Evolutionary conservation across 2,797 vertebrate species (phyloP), one percentile per base, ranked within the genome.

Genomic region (Sebastes vulpes): DNA sequence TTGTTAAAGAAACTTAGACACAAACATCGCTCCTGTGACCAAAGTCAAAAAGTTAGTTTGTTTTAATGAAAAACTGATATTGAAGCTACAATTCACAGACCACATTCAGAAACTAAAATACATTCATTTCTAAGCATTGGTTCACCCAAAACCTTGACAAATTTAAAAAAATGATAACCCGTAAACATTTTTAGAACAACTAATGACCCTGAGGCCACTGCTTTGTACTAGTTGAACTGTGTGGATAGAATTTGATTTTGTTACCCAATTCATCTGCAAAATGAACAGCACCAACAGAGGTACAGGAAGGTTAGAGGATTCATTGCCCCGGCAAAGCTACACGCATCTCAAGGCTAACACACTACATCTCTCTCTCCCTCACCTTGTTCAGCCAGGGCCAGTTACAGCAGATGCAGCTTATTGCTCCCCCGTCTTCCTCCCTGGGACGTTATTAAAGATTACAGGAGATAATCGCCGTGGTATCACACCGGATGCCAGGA

Each of bases 371-470:
- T 64, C 63, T 20, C 31, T 74, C 31, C 5, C 29, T 46, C 59
- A 38, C 68, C 46, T 84, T 69, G 48, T 63, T 80, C 31, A 11
- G 54, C 21, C 82, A n/a, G 56, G 25, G 56, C 72, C 63, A 64
- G 74, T 50, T 70, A 73, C 75, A 79, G 65, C 89, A 83, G 84
- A 88, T 79, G 65, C 86, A 66, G 90, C 86, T 91, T 92, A 92
- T 88, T 92, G 86, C 84, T 59, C 76, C 74, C 67, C 79, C 3
- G 65, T 82, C 83, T 85, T 90, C 70, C 84, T 59, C 76, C 81
- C 71, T 69, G 65, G 75, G 79, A 86, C 64, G 6, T 93, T 93
- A 92, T 95, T 94, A 93, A 94, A 95, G 92, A 95, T 94, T 90
- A 90, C 79, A 82, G 64, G 52, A 92, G 92, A 93, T 92, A 92